Percentiles rank a stretch among this genome's conserved stretches.
phyloP scores from a whole-genome alignment of 2,113 vertebrate genomes.

The Microtus richardsoni region DNA sequence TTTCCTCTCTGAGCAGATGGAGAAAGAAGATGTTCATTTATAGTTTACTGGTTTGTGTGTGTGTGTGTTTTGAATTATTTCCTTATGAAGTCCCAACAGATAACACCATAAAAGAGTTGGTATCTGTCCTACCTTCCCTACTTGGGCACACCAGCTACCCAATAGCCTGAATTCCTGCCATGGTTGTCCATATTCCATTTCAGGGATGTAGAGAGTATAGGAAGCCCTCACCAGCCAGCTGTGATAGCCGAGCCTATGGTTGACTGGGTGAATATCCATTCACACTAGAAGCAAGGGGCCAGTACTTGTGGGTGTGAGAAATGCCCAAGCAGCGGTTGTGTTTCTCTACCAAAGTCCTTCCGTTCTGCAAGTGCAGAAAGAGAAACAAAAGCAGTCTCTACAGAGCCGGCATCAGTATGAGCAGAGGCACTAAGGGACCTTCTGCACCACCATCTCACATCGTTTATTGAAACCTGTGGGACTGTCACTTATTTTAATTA shows the following conservation, averaged over 20 bases:
- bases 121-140: no score
- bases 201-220: neutral
- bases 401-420: neutral
- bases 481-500: neutral
- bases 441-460: neutral
- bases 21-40: neutral
- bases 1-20: neutral
- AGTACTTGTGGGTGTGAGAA: neutral
- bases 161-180: neutral
- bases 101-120: neutral
- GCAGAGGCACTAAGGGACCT: neutral
- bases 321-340: neutral
- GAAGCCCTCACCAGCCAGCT: neutral
- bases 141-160: no score
- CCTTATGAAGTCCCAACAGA: neutral
- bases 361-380: neutral
- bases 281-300: neutral
- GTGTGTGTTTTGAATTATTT: neutral
- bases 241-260: neutral
- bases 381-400: neutral
- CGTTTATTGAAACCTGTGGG: fast-evolving
- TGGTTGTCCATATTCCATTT: neutral
- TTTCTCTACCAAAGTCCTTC: neutral
- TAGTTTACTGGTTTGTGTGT: neutral
- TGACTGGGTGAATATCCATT: neutral